phyloP scores from a whole-genome alignment of 2,113 vertebrate species.

The Thermophis baileyi region DNA sequence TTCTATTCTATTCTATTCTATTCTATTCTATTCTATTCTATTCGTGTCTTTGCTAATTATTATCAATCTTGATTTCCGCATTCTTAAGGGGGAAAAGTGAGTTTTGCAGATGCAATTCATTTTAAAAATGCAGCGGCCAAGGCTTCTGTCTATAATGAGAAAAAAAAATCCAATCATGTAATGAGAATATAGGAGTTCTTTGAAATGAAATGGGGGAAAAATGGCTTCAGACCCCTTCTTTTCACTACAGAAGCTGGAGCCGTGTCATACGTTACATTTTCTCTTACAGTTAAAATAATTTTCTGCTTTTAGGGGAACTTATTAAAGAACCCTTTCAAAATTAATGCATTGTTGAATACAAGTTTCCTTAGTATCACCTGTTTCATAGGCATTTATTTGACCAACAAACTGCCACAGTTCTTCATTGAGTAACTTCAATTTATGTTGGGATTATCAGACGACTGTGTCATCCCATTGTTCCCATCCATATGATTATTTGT shows the following conservation, averaged over 20 bases:
- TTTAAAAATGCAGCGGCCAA: constrained; percentile 2
- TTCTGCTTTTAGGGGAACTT: constrained; percentile 3
- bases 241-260: not conserved
- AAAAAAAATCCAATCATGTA: constrained; percentile 1
- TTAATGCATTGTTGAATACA: not conserved
- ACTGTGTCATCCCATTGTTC: not conserved
- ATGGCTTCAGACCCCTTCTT: constrained; percentile 18
- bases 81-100: not conserved
- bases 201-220: not conserved
- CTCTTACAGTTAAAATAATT: not conserved
- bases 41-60: not conserved
- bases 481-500: not conserved
- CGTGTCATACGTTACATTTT: constrained; percentile 9
- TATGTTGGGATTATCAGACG: not conserved
- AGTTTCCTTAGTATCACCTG: not conserved
- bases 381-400: not conserved
- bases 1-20: too few species aligned
- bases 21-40: too few species aligned
- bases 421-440: not conserved
- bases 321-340: not conserved
- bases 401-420: not conserved
- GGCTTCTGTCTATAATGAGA: constrained; percentile 8
- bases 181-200: not conserved
- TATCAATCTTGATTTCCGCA: constrained; percentile 12
- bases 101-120: constrained; percentile 28